These are phyloP conservation scores for Ligdia adustata DNA, from an alignment of 2,888 invertebrate genomes.

Conservation along the genomic window DNA sequence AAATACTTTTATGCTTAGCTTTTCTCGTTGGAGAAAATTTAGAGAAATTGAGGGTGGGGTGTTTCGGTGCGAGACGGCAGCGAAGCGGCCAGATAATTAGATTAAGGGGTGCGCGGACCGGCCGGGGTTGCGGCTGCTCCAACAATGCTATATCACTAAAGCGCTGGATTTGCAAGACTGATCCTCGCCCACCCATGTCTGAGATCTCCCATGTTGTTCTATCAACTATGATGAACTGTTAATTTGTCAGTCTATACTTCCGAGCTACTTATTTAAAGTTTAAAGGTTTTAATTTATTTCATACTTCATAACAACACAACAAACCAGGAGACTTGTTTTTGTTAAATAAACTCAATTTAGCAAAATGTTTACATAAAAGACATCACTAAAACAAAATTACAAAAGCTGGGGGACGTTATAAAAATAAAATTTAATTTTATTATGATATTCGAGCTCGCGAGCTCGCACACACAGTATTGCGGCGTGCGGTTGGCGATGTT, in stretches of 20 bases:
- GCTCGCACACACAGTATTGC: conserved; percentile 13
- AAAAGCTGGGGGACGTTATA: conserved; percentile 15
- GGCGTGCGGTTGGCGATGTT: conserved; percentile 2
- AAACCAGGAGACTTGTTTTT: neutral
- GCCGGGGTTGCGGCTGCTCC: conserved; percentile 59
- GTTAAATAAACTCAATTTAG: conserved; percentile 4
- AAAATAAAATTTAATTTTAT: conserved; percentile 24
- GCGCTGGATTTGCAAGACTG: conserved; percentile 63
- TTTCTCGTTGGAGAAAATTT: conserved; percentile 59
- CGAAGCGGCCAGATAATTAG: conserved; percentile 78
- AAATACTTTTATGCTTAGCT: conserved; percentile 67
- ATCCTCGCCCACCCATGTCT: conserved; percentile 50
- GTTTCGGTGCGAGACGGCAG: conserved; percentile 63
- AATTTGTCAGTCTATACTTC: conserved; percentile 27
- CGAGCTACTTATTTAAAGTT: neutral
- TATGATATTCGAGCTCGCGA: conserved; percentile 17
- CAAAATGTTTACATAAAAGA: conserved; percentile 18
- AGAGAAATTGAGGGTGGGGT: conserved; percentile 58
- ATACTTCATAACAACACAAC: neutral
- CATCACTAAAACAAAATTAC: conserved; percentile 9
- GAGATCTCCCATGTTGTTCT: too few relatives aligned
- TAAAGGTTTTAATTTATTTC: neutral
- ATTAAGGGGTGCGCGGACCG: conserved; percentile 72
- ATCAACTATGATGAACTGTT: conserved; percentile 47
- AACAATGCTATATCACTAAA: conserved; percentile 71